A percentile compares a stretch with the other conserved stretches of the same genome.
These are phyloP conservation scores for Myotis findleyi DNA, from an alignment of 2,797 vertebrate species.

Conservation along the genomic window DNA sequence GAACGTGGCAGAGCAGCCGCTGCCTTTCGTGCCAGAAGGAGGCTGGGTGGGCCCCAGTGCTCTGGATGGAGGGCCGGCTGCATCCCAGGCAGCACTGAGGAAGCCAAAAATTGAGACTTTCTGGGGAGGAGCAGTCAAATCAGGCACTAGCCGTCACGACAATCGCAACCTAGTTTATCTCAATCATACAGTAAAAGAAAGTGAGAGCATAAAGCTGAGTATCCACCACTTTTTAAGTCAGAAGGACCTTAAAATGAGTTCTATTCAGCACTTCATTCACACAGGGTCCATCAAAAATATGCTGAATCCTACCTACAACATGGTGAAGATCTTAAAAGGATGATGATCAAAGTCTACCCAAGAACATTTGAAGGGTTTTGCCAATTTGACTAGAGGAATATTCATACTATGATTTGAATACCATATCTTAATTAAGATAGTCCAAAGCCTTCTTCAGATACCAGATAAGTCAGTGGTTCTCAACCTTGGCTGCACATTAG, in stretches of 20 bases:
- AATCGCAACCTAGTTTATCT: conserved; percentile 35
- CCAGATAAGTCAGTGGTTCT: neutral
- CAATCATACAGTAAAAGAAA: neutral
- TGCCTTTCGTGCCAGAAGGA: conserved; percentile 79
- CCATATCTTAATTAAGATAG: conserved; percentile 42
- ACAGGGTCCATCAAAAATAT: neutral
- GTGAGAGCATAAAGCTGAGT: neutral
- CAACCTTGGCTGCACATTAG: too few relatives aligned
- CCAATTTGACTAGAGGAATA: conserved; percentile 6
- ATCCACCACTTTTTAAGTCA: neutral
- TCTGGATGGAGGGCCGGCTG: conserved; percentile 58
- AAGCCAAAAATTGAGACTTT: conserved; percentile 61
- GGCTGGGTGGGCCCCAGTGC: conserved; percentile 76
- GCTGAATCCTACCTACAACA: neutral
- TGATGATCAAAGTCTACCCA: neutral
- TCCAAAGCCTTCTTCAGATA: conserved; percentile 28
- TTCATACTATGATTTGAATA: neutral
- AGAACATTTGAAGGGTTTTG: neutral
- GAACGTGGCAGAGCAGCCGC: conserved; percentile 74
- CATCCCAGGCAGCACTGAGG: conserved; percentile 52
- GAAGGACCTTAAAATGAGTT: conserved; percentile 22
- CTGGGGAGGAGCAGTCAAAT: conserved; percentile 63
- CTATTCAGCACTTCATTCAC: conserved; percentile 7
- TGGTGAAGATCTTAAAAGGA: neutral
- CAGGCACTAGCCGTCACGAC: conserved; percentile 18